Evolutionary conservation across 1,140 invertebrate genomes (phyloP), one percentile per base, ranked within the genome.

Genomic region (Bombus turneri): DNA sequence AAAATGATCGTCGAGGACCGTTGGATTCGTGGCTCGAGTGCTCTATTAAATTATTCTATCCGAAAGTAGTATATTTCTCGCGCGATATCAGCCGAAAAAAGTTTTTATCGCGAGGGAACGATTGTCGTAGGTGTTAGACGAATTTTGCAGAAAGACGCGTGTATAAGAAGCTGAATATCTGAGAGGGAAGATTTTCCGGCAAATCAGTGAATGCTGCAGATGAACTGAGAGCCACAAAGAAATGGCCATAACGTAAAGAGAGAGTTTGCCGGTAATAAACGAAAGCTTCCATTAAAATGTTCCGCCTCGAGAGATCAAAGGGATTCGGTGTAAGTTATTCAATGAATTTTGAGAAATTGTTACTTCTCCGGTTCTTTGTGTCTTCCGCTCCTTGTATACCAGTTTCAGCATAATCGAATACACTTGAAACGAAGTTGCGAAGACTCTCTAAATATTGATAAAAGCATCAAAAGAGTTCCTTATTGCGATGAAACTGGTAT

Each of bases 221-320:
- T 3, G 68, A 57, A 39, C 31, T 13, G 13, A 15, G 68, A 31
- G 13, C 25, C 8, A 47, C 57, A 78, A 83, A 78, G 81, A 64
- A 68, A 37, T 15, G 28, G 39, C 57, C 28, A 28, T 28, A 28
- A 25, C 3, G 31, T 53, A 12, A 13, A 62, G 41, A 47, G 15
- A 69, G 78, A 78, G 39, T 71, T 85, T 37, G 18, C 31, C 28
- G 41, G 83, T 80, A 73, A 88, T 80, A 90, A 90, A 81, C 66
- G 87, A 83, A 81, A 86, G 39, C 64, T 86, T 83, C 87, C 87
- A 89, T 90, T 90, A 89, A 81, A 86, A 74, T 83, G 76, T 90
- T 90, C 88, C 72, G 72, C 76, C 41, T 81, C 57, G 72, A 5
- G 73, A 34, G 59, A 68, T 80, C 85, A 74, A 75, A 80, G 68